Evolutionary conservation across 2,797 vertebrate species (phyloP), one percentile per base, ranked within the genome.

Genomic region (Euthynnus affinis): DNA sequence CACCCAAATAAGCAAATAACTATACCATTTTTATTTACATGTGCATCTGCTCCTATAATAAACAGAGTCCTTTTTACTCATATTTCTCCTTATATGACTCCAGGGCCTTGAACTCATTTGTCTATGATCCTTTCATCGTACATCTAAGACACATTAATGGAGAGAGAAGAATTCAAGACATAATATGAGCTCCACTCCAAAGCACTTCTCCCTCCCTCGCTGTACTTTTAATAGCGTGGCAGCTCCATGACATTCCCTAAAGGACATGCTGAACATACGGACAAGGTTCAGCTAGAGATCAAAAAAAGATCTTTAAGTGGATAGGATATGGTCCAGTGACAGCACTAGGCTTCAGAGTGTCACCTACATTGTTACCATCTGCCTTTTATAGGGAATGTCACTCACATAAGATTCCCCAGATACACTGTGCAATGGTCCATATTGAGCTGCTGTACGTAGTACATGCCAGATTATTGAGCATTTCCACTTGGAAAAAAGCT

Each of bases 311-410:
- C 78, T 84, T 70, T 74, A 83, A 82, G 90, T 72, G 78, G 80
- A 84, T 77, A 69, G 57, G 86, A 87, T 10, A 87, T 74, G 88
- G 82, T 86, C 74, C 82, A 88, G 80, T 78, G 77, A 23, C 60
- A 74, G 73, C 5, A 3, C 77, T 7, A 3, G 53, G 69, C 81
- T 67, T 63, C 65, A 65, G 59, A 49, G 87, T 75, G 80, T 85
- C 87, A 88, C 80, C 86, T 69, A 84, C 77, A 89, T 82, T 88
- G 80, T 89, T 75, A 78, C 83, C 71, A 85, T 89, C 85, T 82
- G 86, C 80, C 82, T 88, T 85, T 88, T 73, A 82, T 55, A 78
- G 71, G 71, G 40, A 87, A 81, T 79, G 52, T 85, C 81, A 81
- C 44, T 87, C 68, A 64, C 56, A 74, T 75, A 68, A 73, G 84